Evolutionary conservation across 2,113 vertebrate genomes (phyloP).

Genomic region (Clarias gariepinus): DNA sequence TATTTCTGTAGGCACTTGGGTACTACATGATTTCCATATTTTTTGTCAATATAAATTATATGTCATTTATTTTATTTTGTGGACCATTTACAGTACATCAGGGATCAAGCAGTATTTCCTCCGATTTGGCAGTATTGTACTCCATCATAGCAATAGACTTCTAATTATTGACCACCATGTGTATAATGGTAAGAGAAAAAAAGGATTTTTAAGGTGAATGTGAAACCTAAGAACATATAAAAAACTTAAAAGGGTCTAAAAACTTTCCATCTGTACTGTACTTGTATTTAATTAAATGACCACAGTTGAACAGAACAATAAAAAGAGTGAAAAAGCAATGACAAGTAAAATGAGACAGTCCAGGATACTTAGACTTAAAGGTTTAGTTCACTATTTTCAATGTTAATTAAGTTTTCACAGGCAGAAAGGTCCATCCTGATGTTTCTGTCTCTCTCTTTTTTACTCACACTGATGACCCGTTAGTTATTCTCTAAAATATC

Average conservation of each 20-base stretch:
- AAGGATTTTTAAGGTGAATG: no score
- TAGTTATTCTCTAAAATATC: slow-evolving; percentile 19
- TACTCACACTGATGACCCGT: neutral
- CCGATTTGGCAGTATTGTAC: neutral
- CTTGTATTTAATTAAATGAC: neutral
- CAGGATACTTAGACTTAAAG: neutral
- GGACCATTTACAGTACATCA: no score
- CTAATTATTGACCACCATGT: no score
- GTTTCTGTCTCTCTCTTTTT: neutral
- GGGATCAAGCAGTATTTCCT: neutral
- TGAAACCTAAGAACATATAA: no score
- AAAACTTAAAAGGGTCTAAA: no score
- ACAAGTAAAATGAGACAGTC: neutral
- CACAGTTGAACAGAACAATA: neutral
- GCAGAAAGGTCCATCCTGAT: neutral
- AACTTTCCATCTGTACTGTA: neutral
- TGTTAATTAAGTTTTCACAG: slow-evolving; percentile 32
- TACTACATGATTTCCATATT: no score
- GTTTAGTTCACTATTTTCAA: slow-evolving; percentile 10
- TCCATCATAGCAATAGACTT: neutral
- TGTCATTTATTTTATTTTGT: no score
- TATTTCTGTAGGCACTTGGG: no score
- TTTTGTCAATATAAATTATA: no score
- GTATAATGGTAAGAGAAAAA: no score
- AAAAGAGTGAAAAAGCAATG: neutral